Evolutionary conservation across 2,797 vertebrate genomes (phyloP).

Genomic region (Selene dorsalis): DNA sequence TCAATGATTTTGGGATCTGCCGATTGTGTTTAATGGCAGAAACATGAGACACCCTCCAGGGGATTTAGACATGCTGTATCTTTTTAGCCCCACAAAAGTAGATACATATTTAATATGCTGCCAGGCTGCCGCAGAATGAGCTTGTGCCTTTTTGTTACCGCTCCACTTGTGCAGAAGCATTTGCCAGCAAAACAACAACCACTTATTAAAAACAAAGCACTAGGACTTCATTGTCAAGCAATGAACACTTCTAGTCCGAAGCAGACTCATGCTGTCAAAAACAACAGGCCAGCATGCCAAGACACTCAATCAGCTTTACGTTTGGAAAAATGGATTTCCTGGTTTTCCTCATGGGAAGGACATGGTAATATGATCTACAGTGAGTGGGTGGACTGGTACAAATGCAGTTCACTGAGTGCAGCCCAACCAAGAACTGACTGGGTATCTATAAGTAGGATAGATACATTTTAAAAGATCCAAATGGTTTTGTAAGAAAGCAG

Average conservation of each 20-base stretch:
- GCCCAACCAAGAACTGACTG: conserved; percentile 11
- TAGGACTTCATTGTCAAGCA: conserved; percentile 45
- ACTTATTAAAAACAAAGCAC: conserved; percentile 51
- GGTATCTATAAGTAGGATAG: no score
- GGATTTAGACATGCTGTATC: conserved; percentile 8
- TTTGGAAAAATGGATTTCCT: conserved; percentile 29
- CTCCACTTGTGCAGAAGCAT: conserved; percentile 65
- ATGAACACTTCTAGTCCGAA: conserved; percentile 46
- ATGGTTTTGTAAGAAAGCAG: not conserved
- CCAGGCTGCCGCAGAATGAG: conserved; percentile 66
- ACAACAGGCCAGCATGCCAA: conserved; percentile 75
- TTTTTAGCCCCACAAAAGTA: not conserved
- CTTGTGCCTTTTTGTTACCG: conserved; percentile 64
- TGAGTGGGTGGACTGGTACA: conserved; percentile 51
- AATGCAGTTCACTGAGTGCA: not conserved
- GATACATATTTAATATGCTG: conserved; percentile 49
- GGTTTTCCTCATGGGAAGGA: conserved; percentile 44
- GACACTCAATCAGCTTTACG: conserved; percentile 87
- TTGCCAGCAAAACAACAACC: conserved; percentile 58
- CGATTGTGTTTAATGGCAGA: conserved; percentile 17
- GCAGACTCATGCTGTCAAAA: conserved; percentile 59
- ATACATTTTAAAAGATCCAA: not conserved
- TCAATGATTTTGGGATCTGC: conserved; percentile 12
- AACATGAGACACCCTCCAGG: conserved; percentile 25
- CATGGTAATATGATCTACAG: conserved; percentile 31